A percentile compares a stretch with the other conserved stretches of the same genome.
These are phyloP conservation scores for Tipula unca DNA, from an alignment of 2,888 invertebrate species.

Conservation along the genomic window DNA sequence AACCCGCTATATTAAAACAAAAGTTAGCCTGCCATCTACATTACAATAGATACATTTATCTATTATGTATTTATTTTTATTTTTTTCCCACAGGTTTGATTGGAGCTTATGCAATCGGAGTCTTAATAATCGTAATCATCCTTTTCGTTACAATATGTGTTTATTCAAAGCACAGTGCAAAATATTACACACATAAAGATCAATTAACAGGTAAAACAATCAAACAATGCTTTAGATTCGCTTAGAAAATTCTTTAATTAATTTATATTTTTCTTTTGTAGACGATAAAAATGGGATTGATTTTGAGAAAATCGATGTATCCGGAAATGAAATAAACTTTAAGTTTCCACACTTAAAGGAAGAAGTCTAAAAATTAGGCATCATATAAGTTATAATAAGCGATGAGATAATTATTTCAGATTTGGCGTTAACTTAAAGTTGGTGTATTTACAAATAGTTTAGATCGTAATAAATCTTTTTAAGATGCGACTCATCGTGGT, in stretches of 20 bases:
- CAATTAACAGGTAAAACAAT: conserved; percentile 44
- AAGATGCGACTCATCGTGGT: background rate
- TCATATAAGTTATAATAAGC: background rate
- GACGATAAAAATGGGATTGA: background rate
- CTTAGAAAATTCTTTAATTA: background rate
- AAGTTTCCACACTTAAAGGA: background rate
- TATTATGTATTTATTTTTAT: background rate
- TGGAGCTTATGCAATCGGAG: background rate
- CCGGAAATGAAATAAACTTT: conserved; percentile 17
- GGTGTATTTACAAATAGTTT: background rate
- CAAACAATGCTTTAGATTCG: background rate
- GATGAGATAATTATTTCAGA: background rate
- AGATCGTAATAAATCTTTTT: background rate
- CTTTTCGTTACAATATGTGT: background rate
- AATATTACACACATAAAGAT: conserved; percentile 75
- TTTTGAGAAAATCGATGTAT: background rate
- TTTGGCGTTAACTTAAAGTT: conserved; percentile 3
- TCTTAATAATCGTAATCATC: background rate
- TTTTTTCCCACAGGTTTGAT: background rate
- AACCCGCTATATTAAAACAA: background rate
- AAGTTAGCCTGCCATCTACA: background rate
- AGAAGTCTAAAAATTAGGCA: background rate
- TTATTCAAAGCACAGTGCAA: conserved; percentile 55
- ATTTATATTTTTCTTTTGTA: background rate
- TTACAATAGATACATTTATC: background rate